Conservation (phyloP, 2,888 invertebrate species). For the Polietes domitor region DNA sequence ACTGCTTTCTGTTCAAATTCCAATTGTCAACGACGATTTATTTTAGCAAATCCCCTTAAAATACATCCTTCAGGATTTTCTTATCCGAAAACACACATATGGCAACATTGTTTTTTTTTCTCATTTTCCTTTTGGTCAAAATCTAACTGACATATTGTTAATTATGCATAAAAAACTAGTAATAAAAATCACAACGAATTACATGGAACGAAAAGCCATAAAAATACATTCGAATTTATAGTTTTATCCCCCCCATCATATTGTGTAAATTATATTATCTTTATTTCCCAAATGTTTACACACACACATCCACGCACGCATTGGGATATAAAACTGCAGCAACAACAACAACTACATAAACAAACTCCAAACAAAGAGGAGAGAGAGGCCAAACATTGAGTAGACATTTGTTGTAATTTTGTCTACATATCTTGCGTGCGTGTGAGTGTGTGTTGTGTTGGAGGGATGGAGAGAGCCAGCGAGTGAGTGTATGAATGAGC, state of each 20-base stretch:
- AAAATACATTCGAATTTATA: too few relatives aligned
- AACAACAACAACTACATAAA: not conserved
- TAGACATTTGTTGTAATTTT: not conserved
- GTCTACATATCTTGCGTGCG: not conserved
- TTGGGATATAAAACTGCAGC: not conserved
- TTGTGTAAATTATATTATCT: not conserved
- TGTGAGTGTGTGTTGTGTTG: not conserved
- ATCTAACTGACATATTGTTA: not conserved
- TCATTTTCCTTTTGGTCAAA: not conserved
- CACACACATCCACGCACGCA: too few relatives aligned
- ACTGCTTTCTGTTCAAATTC: too few relatives aligned
- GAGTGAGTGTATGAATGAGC: not conserved
- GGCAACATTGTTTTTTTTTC: conserved; percentile 31
- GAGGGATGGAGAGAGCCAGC: conserved; percentile 15
- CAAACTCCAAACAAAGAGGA: not conserved
- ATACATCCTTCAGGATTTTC: not conserved
- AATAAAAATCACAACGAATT: not conserved
- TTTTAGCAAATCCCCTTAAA: too few relatives aligned
- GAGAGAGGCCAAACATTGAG: not conserved
- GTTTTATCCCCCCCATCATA: too few relatives aligned
- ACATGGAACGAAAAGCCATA: not conserved
- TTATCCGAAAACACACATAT: not conserved
- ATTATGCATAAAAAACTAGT: not conserved
- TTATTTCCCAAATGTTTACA: not conserved
- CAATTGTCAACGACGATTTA: too few relatives aligned